Conservation (phyloP, 2,797 vertebrate species). For the Eupleurogrammus muticus region DNA sequence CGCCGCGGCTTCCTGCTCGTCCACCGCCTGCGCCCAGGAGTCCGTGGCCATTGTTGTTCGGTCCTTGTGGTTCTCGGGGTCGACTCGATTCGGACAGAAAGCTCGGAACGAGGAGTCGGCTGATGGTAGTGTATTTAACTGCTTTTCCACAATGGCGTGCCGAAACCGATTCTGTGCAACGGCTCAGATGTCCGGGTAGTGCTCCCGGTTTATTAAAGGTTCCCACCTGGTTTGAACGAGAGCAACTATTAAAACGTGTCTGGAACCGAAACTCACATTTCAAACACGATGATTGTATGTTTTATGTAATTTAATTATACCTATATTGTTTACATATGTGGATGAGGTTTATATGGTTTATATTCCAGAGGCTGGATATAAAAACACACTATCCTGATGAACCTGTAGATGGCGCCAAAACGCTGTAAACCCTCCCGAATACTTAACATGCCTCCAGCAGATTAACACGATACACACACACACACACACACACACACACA, state of each 20-base stretch:
- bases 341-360: too few species aligned
- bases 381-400: not conserved
- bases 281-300: too few species aligned
- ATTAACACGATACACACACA: not conserved
- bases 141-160: slow-evolving; percentile 81
- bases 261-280: not conserved
- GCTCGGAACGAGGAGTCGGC: slow-evolving; percentile 1
- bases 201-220: slow-evolving; percentile 37
- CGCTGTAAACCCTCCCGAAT: not conserved
- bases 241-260: too few species aligned
- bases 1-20: slow-evolving; percentile 94
- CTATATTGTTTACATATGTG: not conserved
- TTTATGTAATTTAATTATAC: accelerated
- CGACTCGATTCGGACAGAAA: not conserved
- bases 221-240: not conserved
- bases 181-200: slow-evolving; percentile 47
- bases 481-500: not conserved
- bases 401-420: slow-evolving; percentile 53
- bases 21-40: slow-evolving; percentile 95
- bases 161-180: slow-evolving; percentile 47
- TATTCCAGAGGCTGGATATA: not conserved
- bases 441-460: too few species aligned
- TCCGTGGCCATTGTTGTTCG: slow-evolving; percentile 89
- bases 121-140: slow-evolving; percentile 44
- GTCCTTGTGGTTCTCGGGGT: not conserved